Percentiles rank a stretch among this genome's conserved stretches.
phyloP scores from a whole-genome alignment of 2,797 vertebrate genomes.

The Hoplostethus atlanticus region DNA sequence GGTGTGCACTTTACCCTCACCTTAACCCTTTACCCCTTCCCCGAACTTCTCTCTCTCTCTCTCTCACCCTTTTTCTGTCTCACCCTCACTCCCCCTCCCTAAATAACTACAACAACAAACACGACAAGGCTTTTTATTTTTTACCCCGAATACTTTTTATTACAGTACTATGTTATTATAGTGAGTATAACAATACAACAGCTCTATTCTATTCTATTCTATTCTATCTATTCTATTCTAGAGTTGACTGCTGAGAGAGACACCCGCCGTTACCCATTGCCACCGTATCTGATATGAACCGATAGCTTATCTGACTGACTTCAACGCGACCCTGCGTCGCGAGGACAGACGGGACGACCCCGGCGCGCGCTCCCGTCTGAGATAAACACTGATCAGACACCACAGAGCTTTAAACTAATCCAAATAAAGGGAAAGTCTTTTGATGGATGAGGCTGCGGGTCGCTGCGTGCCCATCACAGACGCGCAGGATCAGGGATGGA shows the following conservation, averaged over 20 bases:
- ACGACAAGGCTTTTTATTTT: not conserved
- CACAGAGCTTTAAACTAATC: slow-evolving; percentile 42
- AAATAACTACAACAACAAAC: not conserved
- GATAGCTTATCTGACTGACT: slow-evolving; percentile 36
- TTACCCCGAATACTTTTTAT: no score
- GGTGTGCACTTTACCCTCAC: slow-evolving; percentile 33
- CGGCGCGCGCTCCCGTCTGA: slow-evolving; percentile 34
- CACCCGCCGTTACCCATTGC: not conserved
- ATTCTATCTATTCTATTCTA: not conserved
- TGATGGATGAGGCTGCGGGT: not conserved
- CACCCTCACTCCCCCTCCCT: not conserved
- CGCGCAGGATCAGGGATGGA: not conserved
- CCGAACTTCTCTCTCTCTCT: not conserved
- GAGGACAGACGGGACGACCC: slow-evolving; percentile 17
- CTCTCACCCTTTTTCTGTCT: not conserved
- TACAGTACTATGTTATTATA: no score
- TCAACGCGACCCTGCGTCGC: not conserved
- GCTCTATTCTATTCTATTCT: no score
- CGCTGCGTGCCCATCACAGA: not conserved
- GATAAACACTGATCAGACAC: slow-evolving; percentile 42
- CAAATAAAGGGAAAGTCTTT: slow-evolving; percentile 23
- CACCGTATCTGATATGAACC: slow-evolving; percentile 24
- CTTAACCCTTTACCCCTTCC: slow-evolving; percentile 20
- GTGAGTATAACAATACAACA: no score
- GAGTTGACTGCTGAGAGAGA: not conserved